phyloP scores from a whole-genome alignment of 2,797 vertebrate genomes.

The Sandelia bainsii region DNA sequence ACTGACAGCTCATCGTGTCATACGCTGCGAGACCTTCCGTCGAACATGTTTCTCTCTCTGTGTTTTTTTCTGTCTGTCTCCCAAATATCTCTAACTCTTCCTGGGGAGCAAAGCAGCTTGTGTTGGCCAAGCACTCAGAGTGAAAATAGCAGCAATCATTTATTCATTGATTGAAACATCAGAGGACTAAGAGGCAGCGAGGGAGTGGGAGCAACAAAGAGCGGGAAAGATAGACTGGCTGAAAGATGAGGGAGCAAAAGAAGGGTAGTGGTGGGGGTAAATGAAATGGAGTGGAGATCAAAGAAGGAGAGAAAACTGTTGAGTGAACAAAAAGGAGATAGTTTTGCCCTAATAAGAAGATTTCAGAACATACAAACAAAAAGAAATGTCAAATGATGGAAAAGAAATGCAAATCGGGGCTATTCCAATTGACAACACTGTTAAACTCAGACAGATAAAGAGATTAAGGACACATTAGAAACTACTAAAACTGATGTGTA shows the following conservation, averaged over 20 bases:
- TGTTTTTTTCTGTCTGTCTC: constrained; percentile 37
- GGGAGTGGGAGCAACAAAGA: constrained; percentile 65
- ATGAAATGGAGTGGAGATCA: constrained; percentile 49
- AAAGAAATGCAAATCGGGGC: not conserved
- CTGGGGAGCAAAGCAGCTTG: constrained; percentile 63
- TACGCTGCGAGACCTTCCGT: constrained; percentile 47
- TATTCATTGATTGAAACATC: constrained; percentile 88
- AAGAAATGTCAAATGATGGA: constrained; percentile 4
- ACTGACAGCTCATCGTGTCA: constrained; percentile 71
- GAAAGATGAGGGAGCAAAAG: constrained; percentile 46
- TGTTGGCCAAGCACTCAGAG: constrained; percentile 67
- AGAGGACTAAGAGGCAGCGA: constrained; percentile 71
- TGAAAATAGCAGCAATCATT: constrained; percentile 87
- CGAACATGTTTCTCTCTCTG: constrained; percentile 50
- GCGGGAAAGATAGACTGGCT: constrained; percentile 57
- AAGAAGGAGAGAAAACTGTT: constrained; percentile 40
- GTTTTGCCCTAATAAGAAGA: constrained; percentile 31
- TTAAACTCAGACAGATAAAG: not conserved
- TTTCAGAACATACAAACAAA: constrained; percentile 10
- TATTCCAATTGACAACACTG: constrained; percentile 1
- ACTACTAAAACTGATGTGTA: not conserved
- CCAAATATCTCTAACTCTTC: constrained; percentile 58
- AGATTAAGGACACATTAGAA: not conserved
- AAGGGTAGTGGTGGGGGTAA: constrained; percentile 17
- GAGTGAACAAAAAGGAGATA: constrained; percentile 48